Base-by-base conservation (phyloP, 2,113 vertebrate species). In the Psittacula cyanocephala region DNA sequence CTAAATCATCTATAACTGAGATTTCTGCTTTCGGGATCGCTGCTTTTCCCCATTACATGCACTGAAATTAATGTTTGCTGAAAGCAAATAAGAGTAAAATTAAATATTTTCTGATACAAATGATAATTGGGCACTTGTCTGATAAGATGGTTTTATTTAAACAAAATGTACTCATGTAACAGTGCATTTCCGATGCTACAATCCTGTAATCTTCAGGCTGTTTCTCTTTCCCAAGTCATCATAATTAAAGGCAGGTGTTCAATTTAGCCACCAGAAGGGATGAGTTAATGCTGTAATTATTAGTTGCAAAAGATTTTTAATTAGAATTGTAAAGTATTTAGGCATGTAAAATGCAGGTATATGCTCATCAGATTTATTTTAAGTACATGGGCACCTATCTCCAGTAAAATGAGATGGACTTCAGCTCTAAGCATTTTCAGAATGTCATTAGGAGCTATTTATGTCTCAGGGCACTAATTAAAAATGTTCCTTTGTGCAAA, bases 41-140 rank as follows among this genome's bases (percentile, higher is more conserved):
- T 93, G 46, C 12, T 86, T 96, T 94, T 81, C 60, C 39, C 49
- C 31, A 93, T 88, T 90, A 82, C 11, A 44, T 76, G 33, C 7
- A 28, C 46, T 71, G 35, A 97, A 96, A 96, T 97, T 95, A 93
- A 91, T 97, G 94, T 97, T 97, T 97, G 91, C 62, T 94, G 84
- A 94, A 84, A 94, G 79, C 90, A 96, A 96, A 97, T 92, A 94
- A 81, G 82, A 90, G 44, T 78, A 88, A 92, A 94, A 95, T 93
- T 86, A 92, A 94, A 93, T 93, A 91, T 91, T 95, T 96, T 97
- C 86, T 93, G 86, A 95, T 94, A 95, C 53, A 97, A 95, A 95
- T 96, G 57, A 93, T 96, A 97, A 97, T 92, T 94, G 84, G 86
- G 50, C 78, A 88, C 92, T 97, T 95, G 76, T 93, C 72, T 95